These are phyloP conservation scores for Lasioglossum baleicum DNA, from an alignment of 1,140 invertebrate species.

Conservation along the genomic window DNA sequence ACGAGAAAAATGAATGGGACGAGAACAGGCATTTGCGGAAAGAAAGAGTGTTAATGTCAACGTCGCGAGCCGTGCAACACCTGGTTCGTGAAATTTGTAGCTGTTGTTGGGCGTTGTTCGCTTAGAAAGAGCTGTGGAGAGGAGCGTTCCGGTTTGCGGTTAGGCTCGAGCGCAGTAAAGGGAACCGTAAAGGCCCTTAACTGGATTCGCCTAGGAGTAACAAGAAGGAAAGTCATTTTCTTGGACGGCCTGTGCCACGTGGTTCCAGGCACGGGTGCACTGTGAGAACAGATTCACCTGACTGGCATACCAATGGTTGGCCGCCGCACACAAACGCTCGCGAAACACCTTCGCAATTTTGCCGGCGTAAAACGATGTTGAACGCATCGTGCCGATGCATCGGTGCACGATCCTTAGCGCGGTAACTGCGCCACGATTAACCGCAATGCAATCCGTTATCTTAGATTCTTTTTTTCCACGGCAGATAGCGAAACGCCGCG, in stretches of 20 bases:
- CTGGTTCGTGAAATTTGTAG: neutral
- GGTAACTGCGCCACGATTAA: neutral
- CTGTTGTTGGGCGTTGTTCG: neutral
- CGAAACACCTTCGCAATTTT: slow-evolving; percentile 4
- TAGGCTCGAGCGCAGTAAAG: slow-evolving; percentile 2
- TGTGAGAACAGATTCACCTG: slow-evolving; percentile 75
- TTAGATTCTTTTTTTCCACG: neutral
- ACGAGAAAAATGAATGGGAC: no score
- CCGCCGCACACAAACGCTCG: slow-evolving; percentile 23
- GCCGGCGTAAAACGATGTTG: slow-evolving; percentile 7
- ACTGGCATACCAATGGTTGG: slow-evolving; percentile 65
- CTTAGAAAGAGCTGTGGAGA: neutral
- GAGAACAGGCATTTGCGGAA: no score
- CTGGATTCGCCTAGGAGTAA: slow-evolving; percentile 35
- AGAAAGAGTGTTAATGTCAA: no score
- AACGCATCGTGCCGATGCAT: slow-evolving; percentile 16
- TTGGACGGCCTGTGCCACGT: slow-evolving; percentile 62
- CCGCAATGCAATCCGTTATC: neutral
- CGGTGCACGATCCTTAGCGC: neutral
- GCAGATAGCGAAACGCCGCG: no score
- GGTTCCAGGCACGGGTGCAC: slow-evolving; percentile 69
- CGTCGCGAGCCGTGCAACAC: no score
- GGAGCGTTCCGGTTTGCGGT: neutral
- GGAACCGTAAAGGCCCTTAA: slow-evolving; percentile 26
- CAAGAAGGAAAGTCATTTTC: slow-evolving; percentile 66